Base-by-base conservation (phyloP, 2,113 vertebrate species). In the Gallinago paraguaiae region DNA sequence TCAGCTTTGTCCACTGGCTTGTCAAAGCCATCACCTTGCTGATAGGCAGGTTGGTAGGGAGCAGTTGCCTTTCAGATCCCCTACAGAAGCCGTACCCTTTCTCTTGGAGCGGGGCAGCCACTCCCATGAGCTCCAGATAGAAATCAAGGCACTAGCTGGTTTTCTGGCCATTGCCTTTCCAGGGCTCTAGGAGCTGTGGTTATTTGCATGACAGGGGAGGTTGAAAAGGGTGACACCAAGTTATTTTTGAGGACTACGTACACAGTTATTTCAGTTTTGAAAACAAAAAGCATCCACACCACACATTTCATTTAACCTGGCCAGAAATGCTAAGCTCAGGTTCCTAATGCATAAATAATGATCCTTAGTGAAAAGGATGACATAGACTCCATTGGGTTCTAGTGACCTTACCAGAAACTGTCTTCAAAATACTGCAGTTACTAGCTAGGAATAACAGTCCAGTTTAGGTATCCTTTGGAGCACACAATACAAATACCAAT, bases 351-450 rank as follows among this genome's bases (percentile, higher is more conserved):
- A 97, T 94, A 96, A 97, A 96, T 90, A 97, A 90, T 3, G 6
- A 79, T 89, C 95, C 88, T 91, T 87, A 75, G 64, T 77, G 88
- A 90, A 87, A 96, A 96, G 69, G 81, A 95, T 75, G 69, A 35
- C 20, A 57, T 84, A 94, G 82, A 86, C 95, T 96, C 83, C 45
- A 19, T 31, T 68, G 85, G 91, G 91, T 88, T 91, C 78, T 96
- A 79, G 48, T 78, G 71, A 82, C 82, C 81, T 90, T 89, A 93
- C 92, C 94, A 96, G 96, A 90, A 95, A 97, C 96, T 79, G 92
- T 97, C 97, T 98, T 96, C 93, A 88, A 94, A 96, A 95, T 97
- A 88, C 95, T 97, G 71, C 80, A 95, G 96, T 95, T 95, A 88
- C 92, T 95, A 96, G 77, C 69, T 94, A 93, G 90, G 90, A 97